Evolutionary conservation across 2,113 vertebrate genomes (phyloP).

Genomic region (Nicator chloris): DNA sequence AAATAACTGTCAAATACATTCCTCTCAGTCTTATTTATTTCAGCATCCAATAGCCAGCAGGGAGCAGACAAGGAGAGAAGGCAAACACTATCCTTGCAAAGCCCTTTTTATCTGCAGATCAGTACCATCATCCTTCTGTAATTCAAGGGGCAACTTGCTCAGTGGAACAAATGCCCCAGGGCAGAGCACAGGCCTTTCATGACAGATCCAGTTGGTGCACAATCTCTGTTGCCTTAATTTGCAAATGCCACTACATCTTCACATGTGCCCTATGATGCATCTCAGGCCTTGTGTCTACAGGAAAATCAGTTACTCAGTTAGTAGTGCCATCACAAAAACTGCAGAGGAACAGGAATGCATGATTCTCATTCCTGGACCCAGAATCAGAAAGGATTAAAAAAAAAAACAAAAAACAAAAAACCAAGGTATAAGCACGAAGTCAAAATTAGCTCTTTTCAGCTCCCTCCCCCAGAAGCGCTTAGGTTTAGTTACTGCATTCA

Average conservation of each 20-base stretch:
- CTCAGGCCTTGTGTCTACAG: not conserved
- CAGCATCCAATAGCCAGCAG: not conserved
- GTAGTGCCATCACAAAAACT: not conserved
- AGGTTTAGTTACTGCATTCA: slow-evolving; percentile 14
- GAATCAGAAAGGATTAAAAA: not conserved
- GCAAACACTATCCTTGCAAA: not conserved
- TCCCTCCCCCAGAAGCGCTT: not conserved
- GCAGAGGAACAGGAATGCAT: not conserved
- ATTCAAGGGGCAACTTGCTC: not conserved
- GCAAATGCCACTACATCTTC: not conserved
- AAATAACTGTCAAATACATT: not conserved
- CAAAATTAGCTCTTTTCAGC: slow-evolving; percentile 15
- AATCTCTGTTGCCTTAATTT: not conserved
- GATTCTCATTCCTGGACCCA: not conserved
- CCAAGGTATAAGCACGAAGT: not conserved
- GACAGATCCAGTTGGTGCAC: not conserved
- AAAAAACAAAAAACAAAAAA: not conserved
- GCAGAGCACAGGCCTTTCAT: not conserved
- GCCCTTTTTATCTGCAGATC: slow-evolving; percentile 27
- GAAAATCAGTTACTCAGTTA: not conserved
- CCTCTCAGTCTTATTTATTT: not conserved
- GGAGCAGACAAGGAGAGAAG: not conserved
- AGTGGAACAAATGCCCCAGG: not conserved
- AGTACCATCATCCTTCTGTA: not conserved
- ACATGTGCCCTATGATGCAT: not conserved